Percentiles rank a stretch among this genome's conserved stretches.
phyloP scores from a whole-genome alignment of 2,113 vertebrate species.

The Galemys pyrenaicus region DNA sequence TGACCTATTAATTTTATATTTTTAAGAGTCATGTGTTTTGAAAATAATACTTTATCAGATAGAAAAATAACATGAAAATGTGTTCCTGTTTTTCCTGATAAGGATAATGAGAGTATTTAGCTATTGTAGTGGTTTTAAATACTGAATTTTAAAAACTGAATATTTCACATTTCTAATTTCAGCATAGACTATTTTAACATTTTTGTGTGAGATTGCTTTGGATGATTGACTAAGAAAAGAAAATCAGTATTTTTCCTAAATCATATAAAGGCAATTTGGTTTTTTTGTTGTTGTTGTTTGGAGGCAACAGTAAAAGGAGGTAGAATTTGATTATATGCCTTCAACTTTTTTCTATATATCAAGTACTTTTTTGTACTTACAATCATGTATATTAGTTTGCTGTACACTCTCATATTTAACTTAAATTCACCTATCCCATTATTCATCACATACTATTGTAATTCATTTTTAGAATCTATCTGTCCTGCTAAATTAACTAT shows the following conservation, averaged over 20 bases:
- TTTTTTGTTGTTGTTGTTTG: not conserved
- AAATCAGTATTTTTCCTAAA: not conserved
- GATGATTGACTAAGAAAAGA: not conserved
- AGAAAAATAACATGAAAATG: not conserved
- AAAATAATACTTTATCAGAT: not conserved
- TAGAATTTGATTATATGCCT: not conserved
- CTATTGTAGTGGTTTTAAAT: not conserved
- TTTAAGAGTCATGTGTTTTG: not conserved
- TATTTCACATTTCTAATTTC: not conserved
- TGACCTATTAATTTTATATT: not conserved
- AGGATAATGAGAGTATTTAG: not conserved
- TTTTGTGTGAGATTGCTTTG: not conserved
- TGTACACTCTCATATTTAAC: not conserved
- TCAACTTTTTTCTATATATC: not conserved
- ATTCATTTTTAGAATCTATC: not conserved
- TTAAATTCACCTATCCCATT: not conserved
- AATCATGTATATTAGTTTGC: not conserved
- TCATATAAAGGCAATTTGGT: not conserved
- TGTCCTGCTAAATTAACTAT: not conserved
- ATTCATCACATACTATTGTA: not conserved
- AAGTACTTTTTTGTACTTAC: not conserved
- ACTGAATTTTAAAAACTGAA: not conserved
- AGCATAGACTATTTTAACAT: not conserved
- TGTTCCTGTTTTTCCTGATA: not conserved
- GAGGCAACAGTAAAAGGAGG: not conserved